Percentiles rank a stretch among this genome's conserved stretches.
Conservation (phyloP, 2,888 invertebrate genomes). For the Phasia obesa region DNA sequence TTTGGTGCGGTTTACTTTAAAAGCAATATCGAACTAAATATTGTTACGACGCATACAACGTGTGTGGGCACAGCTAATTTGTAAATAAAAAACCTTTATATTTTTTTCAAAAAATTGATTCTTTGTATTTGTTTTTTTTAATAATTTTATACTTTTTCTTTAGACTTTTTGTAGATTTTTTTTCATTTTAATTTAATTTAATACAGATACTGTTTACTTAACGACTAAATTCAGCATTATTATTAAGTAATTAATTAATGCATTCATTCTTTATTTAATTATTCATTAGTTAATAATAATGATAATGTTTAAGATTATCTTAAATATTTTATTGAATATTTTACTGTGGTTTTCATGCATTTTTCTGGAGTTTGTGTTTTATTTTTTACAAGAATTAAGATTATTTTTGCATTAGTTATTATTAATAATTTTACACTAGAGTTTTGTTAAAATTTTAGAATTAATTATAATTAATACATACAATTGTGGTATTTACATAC, state of each 20-base stretch:
- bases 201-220: slow-evolving; percentile 50
- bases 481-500: slow-evolving; percentile 18
- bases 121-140: slow-evolving; percentile 59
- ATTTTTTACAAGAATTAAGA: slow-evolving; percentile 2
- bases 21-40: too few species aligned
- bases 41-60: too few species aligned
- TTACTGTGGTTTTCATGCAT: slow-evolving; percentile 21
- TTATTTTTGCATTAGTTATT: slow-evolving; percentile 16
- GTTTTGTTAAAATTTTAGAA: slow-evolving; percentile 19
- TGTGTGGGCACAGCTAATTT: too few species aligned
- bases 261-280: slow-evolving; percentile 15
- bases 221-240: slow-evolving; percentile 61
- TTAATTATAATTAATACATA: slow-evolving; percentile 45
- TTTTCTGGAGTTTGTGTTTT: not conserved
- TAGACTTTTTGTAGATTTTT: slow-evolving; percentile 40
- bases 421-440: slow-evolving; percentile 50
- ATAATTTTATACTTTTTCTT: slow-evolving; percentile 55
- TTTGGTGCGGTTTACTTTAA: too few species aligned
- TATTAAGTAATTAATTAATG: slow-evolving; percentile 51
- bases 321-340: slow-evolving; percentile 40
- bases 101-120: slow-evolving; percentile 68
- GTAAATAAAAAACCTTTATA: slow-evolving; percentile 19
- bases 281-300: slow-evolving; percentile 33
- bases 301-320: slow-evolving; percentile 60
- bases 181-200: not conserved